These are phyloP conservation scores for Candidula unifasciata DNA, from an alignment of 2,888 invertebrate genomes.

Conservation along the genomic window DNA sequence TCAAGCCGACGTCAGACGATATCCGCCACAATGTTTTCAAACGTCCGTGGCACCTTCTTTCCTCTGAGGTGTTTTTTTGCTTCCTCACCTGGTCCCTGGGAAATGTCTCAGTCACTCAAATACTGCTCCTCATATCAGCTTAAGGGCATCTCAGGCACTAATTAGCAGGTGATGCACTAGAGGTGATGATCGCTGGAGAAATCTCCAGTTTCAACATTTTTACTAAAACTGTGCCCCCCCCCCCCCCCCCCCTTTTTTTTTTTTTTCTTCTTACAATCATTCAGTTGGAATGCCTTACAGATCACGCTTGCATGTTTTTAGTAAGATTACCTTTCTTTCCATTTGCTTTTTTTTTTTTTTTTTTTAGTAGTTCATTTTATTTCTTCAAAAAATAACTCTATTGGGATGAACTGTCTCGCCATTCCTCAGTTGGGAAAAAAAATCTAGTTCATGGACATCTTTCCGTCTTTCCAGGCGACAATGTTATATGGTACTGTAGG, in stretches of 20 bases:
- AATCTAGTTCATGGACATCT: too few species aligned
- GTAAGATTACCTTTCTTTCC: too few species aligned
- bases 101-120: background rate
- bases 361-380: background rate
- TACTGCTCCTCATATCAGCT: background rate
- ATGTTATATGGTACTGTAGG: too few species aligned
- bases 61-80: background rate
- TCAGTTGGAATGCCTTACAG: too few species aligned
- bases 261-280: too few species aligned
- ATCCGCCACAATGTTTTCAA: background rate
- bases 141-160: background rate
- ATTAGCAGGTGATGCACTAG: background rate
- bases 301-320: too few species aligned
- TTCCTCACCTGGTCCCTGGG: background rate
- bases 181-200: background rate
- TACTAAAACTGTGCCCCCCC: background rate
- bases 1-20: background rate
- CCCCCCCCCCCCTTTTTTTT: too few species aligned
- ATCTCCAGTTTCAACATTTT: background rate
- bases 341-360: background rate
- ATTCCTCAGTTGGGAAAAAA: too few species aligned
- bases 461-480: too few species aligned
- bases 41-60: background rate
- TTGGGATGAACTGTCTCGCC: too few species aligned
- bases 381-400: background rate